Base-by-base conservation (phyloP, 2,113 vertebrate genomes). In the Arvicanthis niloticus region DNA sequence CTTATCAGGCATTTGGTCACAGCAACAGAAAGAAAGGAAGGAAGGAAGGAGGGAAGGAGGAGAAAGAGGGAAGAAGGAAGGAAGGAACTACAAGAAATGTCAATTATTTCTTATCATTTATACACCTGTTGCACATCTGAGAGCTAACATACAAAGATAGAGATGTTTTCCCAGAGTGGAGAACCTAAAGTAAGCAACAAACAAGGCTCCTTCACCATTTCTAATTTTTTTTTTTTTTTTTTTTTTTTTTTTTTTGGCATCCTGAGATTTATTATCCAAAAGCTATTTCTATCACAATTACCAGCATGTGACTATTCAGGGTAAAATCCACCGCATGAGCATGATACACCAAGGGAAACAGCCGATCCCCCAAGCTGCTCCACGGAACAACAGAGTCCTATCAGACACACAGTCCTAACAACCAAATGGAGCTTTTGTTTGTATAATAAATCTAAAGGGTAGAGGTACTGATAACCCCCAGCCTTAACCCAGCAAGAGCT, bases 391-490 rank as follows among this genome's bases (percentile, higher is more conserved):
- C 80, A 85, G 7, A 84, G 48, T 60, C 48, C 19, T 51, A 12
- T 88, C 87, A 53, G 17, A 89, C 53, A 65, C 73, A 84, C 81
- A 94, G 37, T 53, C 91, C 45, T 58, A 78, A 60, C 34, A 89
- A 90, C n/a, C 87, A 90, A 70, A 89, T 2, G 89, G 92, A 88
- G 91, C 45, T 88, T 95, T 53, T 96, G 87, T 90, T 89, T 91
- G 78, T 51, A 86, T 16, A 96, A 48, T 89, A 95, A 91, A 93
- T 60, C 75, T 60, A 45, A 91, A 89, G 11, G n/a, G 72, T 67
- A 92, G 42, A 89, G 82, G 86, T 68, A 91, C 95, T 96, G 96
- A 90, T 93, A 97, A 94, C 96, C 81, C 37, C 67, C 31, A 48
- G 29, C 29, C 21, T 82, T 65, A 31, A 89, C 15, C 48, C 84